phyloP scores from a whole-genome alignment of 2,113 vertebrate species.

The Turdus rufiventris region DNA sequence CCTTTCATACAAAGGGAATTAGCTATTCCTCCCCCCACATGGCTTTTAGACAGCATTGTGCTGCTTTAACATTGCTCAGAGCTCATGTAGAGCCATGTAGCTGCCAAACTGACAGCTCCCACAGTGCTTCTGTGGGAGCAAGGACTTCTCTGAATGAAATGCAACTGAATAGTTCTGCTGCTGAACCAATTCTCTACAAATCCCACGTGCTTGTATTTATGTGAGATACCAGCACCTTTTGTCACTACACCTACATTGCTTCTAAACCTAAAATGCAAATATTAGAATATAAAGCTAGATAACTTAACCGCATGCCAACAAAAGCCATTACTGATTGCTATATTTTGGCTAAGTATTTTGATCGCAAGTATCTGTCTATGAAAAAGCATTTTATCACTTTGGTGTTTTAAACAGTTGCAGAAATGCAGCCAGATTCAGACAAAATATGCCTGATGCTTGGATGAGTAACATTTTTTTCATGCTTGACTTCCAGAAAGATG shows the following conservation, averaged over 20 bases:
- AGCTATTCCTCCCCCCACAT: background rate
- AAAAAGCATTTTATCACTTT: background rate
- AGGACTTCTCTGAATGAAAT: background rate
- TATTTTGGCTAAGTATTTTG: background rate
- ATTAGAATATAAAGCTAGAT: background rate
- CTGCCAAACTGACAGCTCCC: background rate
- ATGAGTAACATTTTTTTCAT: conserved; percentile 18
- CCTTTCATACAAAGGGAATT: background rate
- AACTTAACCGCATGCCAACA: background rate
- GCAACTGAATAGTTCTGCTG: background rate
- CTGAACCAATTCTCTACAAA: background rate
- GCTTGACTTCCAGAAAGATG: conserved; percentile 27
- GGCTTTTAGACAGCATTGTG: background rate
- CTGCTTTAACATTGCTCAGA: background rate
- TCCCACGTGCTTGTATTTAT: background rate
- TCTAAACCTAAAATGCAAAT: conserved; percentile 5
- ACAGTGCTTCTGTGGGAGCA: background rate
- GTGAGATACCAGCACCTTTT: background rate
- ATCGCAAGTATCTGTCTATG: background rate
- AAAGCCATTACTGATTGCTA: background rate
- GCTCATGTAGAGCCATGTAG: background rate
- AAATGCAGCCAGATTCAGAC: background rate
- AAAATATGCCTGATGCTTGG: background rate
- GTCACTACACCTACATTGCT: background rate
- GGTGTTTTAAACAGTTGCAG: background rate